Conservation (phyloP, 2,888 invertebrate species). For the Geotrupes spiniger region DNA sequence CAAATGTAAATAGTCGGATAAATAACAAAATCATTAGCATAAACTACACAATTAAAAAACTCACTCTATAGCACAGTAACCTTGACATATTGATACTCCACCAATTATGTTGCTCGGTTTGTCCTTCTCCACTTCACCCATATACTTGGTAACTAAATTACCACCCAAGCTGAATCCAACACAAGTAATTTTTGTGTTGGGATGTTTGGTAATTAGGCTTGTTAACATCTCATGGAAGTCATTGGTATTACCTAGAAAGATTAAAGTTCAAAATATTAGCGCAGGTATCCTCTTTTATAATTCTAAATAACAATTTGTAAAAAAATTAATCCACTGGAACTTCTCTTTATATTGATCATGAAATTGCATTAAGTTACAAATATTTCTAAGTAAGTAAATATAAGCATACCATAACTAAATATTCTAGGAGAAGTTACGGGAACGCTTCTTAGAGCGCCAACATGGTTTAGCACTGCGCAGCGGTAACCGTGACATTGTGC, state of each 20-base stretch:
- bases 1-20: too few species aligned
- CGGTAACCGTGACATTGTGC: slow-evolving; percentile 89
- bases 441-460: slow-evolving; percentile 83
- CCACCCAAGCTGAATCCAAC: slow-evolving; percentile 94
- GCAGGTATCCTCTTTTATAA: too few species aligned
- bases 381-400: too few species aligned
- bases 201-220: slow-evolving; percentile 69
- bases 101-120: slow-evolving; percentile 74
- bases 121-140: slow-evolving; percentile 70
- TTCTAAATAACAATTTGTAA: too few species aligned
- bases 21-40: too few species aligned
- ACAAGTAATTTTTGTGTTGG: slow-evolving; percentile 73
- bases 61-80: slow-evolving; percentile 89
- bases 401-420: slow-evolving; percentile 93
- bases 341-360: too few species aligned
- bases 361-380: too few species aligned
- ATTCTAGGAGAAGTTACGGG: slow-evolving; percentile 84
- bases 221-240: slow-evolving; percentile 84
- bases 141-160: slow-evolving; percentile 88
- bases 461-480: slow-evolving; percentile 90
- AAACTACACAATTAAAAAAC: slow-evolving; percentile 49
- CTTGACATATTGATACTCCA: slow-evolving; percentile 91
- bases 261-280: background rate
- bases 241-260: slow-evolving; percentile 76
- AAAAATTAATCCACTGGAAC: too few species aligned